Conservation (phyloP, 53 echinoderm and acorn worm genomes). For the Echinometra lucunter region DNA sequence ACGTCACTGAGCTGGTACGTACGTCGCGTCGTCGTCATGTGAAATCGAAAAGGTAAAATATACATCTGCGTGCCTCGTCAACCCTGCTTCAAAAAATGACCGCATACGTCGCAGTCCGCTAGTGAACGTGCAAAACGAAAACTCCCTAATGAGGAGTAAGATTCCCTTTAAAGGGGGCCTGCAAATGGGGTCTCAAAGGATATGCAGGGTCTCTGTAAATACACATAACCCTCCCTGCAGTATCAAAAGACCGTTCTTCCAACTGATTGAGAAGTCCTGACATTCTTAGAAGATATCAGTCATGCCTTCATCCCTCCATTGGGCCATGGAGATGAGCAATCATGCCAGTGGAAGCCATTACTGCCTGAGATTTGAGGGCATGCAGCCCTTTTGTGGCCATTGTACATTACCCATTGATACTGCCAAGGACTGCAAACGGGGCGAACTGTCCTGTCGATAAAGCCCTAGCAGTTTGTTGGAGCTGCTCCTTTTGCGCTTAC, state of each 20-base stretch:
- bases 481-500: constrained; percentile 70
- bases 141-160: no score
- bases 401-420: constrained; percentile 73
- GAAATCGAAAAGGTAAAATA: no score
- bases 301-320: constrained; percentile 73
- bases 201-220: constrained; percentile 68
- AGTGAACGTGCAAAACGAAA: no score
- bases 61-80: no score
- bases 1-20: no score
- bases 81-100: no score
- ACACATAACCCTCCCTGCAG: constrained; percentile 65
- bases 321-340: constrained; percentile 78
- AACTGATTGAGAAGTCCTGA: constrained; percentile 71
- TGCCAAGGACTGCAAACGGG: constrained; percentile 74
- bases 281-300: constrained; percentile 67
- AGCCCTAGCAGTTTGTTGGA: constrained; percentile 78
- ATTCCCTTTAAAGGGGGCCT: constrained; percentile 71
- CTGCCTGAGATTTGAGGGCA: constrained; percentile 75
- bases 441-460: constrained; percentile 79
- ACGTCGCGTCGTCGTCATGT: no score
- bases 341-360: constrained; percentile 76
- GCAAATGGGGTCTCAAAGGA: constrained; percentile 65
- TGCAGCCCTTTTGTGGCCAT: constrained; percentile 77
- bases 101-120: no score
- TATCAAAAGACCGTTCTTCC: constrained; percentile 64